Evolutionary conservation across 1,140 invertebrate genomes (phyloP).

Genomic region (Hylyphantes graminicola): DNA sequence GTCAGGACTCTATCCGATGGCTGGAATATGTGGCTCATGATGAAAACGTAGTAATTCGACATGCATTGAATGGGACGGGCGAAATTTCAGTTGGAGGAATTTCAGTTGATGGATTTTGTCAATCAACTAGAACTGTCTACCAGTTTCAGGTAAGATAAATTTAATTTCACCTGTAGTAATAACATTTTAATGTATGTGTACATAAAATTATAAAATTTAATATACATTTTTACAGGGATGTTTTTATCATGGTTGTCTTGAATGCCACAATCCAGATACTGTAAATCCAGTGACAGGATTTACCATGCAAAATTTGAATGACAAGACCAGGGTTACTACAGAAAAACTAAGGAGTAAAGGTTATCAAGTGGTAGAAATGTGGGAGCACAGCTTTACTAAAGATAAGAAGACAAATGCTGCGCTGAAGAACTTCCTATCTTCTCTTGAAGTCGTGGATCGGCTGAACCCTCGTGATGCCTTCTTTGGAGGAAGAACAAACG

Average conservation of each 20-base stretch:
- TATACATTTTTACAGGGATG: neutral
- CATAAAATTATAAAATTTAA: neutral
- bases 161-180: neutral
- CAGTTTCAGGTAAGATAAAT: slow-evolving; percentile 12
- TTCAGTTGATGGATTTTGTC: slow-evolving; percentile 31
- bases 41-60: slow-evolving; percentile 12
- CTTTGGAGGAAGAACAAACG: slow-evolving; percentile 32
- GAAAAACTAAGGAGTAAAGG: neutral
- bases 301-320: neutral
- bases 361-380: neutral
- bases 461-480: slow-evolving; percentile 18
- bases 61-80: slow-evolving; percentile 36
- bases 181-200: neutral
- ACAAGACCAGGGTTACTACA: neutral
- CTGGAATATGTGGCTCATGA: neutral
- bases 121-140: slow-evolving; percentile 18
- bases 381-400: slow-evolving; percentile 18
- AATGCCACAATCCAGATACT: neutral
- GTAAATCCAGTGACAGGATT: neutral
- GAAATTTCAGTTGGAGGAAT: slow-evolving; percentile 1
- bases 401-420: neutral
- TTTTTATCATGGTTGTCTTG: slow-evolving; percentile 23
- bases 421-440: neutral
- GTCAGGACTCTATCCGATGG: too few species aligned
- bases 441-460: neutral